Percentiles rank a stretch among this genome's conserved stretches.
phyloP scores from a whole-genome alignment of 2,888 invertebrate genomes.

The Pseudanteris insignis region DNA sequence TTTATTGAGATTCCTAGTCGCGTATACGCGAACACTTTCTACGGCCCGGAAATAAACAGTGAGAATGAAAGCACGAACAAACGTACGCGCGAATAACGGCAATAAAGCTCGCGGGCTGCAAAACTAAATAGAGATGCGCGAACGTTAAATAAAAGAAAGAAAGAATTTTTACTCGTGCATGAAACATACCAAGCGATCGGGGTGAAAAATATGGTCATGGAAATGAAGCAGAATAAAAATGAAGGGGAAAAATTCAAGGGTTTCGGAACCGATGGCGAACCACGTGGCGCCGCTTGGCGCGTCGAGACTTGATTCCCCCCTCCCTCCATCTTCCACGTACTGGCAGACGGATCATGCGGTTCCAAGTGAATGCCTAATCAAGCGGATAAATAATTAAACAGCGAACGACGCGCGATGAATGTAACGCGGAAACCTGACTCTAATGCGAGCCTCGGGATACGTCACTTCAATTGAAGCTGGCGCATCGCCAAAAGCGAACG shows the following conservation, averaged over 20 bases:
- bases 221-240: conserved; percentile 8
- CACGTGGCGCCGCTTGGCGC: conserved; percentile 14
- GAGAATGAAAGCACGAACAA: conserved; percentile 1
- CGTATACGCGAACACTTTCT: conserved; percentile 9
- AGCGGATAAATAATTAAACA: conserved; percentile 59
- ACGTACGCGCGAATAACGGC: conserved; percentile 3
- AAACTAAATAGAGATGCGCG: conserved; percentile 5
- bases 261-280: conserved; percentile 9
- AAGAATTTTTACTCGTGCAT: conserved; percentile 16
- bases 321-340: conserved; percentile 42
- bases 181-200: conserved; percentile 28
- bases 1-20: conserved; percentile 25
- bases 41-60: conserved; percentile 11
- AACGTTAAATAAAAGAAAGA: not conserved
- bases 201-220: conserved; percentile 17
- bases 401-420: conserved; percentile 53
- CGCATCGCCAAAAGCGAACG: conserved; percentile 25
- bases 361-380: conserved; percentile 51
- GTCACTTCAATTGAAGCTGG: conserved; percentile 43
- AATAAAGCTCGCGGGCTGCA: not conserved
- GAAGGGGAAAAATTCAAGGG: conserved; percentile 19
- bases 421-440: conserved; percentile 40
- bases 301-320: conserved; percentile 29
- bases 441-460: conserved; percentile 47
- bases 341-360: conserved; percentile 45